Conservation (phyloP, 2,113 vertebrate genomes). For the Brevimyrus niger region DNA sequence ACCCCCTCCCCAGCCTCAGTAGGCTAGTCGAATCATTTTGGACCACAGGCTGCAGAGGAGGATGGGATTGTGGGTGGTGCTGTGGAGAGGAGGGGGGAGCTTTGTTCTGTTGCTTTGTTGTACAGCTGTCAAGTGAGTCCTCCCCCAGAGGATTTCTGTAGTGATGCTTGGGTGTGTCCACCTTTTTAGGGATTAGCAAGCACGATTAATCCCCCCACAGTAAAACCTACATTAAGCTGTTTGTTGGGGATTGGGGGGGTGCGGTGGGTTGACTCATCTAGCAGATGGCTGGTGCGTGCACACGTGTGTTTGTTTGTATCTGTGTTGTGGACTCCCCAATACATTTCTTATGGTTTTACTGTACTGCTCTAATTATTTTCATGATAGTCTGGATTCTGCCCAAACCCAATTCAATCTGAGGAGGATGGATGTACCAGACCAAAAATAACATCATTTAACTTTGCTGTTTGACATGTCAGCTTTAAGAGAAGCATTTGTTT, state of each 20-base stretch:
- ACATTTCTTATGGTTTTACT: not conserved
- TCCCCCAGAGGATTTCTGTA: not conserved
- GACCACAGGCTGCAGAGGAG: not conserved
- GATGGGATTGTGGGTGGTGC: not conserved
- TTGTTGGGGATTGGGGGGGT: not conserved
- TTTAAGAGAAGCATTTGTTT: not conserved
- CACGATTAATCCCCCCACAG: not conserved
- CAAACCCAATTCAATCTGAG: too few species aligned
- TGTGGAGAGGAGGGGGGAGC: not conserved
- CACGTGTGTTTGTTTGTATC: not conserved
- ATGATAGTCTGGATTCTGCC: too few species aligned
- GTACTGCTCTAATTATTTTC: not conserved
- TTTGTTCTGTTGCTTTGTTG: not conserved
- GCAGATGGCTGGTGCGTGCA: not conserved
- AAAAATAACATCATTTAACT: not conserved
- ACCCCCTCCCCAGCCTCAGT: not conserved
- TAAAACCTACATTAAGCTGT: not conserved
- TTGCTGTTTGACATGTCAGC: not conserved
- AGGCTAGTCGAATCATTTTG: not conserved
- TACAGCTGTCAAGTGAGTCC: constrained; percentile 4
- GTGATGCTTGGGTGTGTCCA: not conserved
- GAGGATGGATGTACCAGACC: not conserved
- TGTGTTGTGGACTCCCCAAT: not conserved
- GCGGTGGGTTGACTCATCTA: not conserved
- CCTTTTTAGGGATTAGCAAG: not conserved